These are phyloP conservation scores for Boulengeromyrus knoepffleri DNA, from an alignment of 2,113 vertebrate genomes.

Conservation along the genomic window DNA sequence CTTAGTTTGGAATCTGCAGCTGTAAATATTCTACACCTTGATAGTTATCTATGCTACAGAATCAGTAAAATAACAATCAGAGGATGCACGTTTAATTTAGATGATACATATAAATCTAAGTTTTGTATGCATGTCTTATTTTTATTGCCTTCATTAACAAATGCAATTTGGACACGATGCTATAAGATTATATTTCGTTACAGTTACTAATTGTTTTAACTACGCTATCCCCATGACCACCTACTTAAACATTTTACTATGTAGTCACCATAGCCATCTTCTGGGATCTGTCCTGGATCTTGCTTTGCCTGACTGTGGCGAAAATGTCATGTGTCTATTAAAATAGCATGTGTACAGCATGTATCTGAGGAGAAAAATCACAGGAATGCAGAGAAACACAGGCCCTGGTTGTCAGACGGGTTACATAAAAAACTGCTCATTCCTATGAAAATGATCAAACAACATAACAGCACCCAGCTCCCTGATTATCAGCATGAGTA, in stretches of 20 bases:
- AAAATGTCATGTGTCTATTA: background rate
- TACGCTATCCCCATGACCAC: background rate
- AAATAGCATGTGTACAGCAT: background rate
- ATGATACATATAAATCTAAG: background rate
- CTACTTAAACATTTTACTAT: background rate
- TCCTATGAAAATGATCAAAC: background rate
- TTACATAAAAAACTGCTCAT: background rate
- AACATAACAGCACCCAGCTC: background rate
- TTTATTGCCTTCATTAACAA: background rate
- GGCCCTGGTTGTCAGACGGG: background rate
- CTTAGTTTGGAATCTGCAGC: background rate
- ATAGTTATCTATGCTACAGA: background rate
- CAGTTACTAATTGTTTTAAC: background rate
- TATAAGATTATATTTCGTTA: background rate
- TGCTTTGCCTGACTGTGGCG: background rate
- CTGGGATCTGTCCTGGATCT: background rate
- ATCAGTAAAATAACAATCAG: background rate
- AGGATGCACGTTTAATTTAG: background rate
- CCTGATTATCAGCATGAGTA: background rate
- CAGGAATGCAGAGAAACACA: background rate
- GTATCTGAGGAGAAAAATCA: background rate
- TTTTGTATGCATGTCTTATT: background rate
- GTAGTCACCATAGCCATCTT: background rate
- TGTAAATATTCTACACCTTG: background rate
- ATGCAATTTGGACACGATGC: background rate